Evolutionary conservation across 2,797 vertebrate genomes (phyloP).

Genomic region (Takifugu ocellatus): DNA sequence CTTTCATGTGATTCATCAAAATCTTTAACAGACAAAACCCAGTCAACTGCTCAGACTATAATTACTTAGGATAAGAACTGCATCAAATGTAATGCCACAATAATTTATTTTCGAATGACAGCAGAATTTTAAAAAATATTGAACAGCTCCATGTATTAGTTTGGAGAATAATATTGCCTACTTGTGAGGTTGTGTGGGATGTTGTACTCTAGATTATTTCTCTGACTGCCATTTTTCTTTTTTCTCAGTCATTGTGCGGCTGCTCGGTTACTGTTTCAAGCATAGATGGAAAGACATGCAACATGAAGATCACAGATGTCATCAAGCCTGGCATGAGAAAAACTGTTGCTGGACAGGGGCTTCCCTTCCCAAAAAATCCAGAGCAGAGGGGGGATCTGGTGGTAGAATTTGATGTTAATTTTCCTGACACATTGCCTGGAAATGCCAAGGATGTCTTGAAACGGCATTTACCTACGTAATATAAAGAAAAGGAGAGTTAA

Average conservation of each 20-base stretch:
- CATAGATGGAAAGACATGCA: slow-evolving; percentile 93
- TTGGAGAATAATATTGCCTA: slow-evolving; percentile 1
- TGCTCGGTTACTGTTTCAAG: slow-evolving; percentile 95
- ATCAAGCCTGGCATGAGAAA: slow-evolving; percentile 97
- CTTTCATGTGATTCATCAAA: no score
- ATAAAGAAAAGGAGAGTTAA: slow-evolving; percentile 47
- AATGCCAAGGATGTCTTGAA: slow-evolving; percentile 96
- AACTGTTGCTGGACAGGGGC: slow-evolving; percentile 92
- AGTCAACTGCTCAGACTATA: no score
- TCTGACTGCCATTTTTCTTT: slow-evolving; percentile 28
- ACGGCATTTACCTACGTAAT: slow-evolving; percentile 91
- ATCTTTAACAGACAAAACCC: no score
- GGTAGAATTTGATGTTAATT: slow-evolving; percentile 96
- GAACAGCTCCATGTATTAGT: slow-evolving; percentile 7
- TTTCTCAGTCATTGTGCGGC: slow-evolving; percentile 90
- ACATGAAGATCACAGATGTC: slow-evolving; percentile 95
- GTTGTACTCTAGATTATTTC: slow-evolving; percentile 14
- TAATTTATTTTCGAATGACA: no score
- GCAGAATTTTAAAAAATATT: background rate
- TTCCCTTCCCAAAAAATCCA: slow-evolving; percentile 94
- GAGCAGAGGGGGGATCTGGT: slow-evolving; percentile 96
- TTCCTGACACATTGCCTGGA: slow-evolving; percentile 89
- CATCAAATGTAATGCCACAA: no score
- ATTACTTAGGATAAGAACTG: no score
- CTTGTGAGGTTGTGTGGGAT: slow-evolving; percentile 15